Conservation (phyloP, 2,797 vertebrate genomes). For the Lithobates sylvaticus region DNA sequence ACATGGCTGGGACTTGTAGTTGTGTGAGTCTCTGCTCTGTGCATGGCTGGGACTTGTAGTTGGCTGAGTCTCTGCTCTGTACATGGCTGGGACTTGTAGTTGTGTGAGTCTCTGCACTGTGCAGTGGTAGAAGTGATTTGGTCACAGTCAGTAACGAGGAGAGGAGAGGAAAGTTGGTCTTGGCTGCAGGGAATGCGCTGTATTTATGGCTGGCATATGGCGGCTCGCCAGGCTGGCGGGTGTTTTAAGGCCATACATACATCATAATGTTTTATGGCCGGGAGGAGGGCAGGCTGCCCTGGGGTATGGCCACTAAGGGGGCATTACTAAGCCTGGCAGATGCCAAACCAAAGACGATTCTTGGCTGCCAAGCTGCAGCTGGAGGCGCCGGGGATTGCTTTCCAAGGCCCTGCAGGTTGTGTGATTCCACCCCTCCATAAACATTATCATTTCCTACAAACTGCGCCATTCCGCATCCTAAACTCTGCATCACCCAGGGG, state of each 20-base stretch:
- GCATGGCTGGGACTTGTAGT: too few species aligned
- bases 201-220: constrained; percentile 10
- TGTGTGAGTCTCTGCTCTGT: too few species aligned
- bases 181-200: too few species aligned
- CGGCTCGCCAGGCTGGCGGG: constrained; percentile 7
- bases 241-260: background rate
- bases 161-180: too few species aligned
- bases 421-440: constrained; percentile 22
- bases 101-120: too few species aligned
- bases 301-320: constrained; percentile 4
- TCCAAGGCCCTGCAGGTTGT: constrained; percentile 8
- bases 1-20: too few species aligned
- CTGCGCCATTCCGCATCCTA: background rate
- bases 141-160: too few species aligned
- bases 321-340: background rate
- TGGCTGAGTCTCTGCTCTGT: too few species aligned
- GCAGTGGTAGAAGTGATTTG: too few species aligned
- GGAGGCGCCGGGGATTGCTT: background rate
- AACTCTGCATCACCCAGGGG: constrained; percentile 3
- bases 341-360: background rate
- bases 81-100: too few species aligned
- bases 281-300: constrained; percentile 5
- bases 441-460: constrained; percentile 34
- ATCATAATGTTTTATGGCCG: constrained; percentile 1
- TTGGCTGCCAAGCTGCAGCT: background rate